Conservation (phyloP, 2,797 vertebrate species). For the Microcaecilia unicolor region DNA sequence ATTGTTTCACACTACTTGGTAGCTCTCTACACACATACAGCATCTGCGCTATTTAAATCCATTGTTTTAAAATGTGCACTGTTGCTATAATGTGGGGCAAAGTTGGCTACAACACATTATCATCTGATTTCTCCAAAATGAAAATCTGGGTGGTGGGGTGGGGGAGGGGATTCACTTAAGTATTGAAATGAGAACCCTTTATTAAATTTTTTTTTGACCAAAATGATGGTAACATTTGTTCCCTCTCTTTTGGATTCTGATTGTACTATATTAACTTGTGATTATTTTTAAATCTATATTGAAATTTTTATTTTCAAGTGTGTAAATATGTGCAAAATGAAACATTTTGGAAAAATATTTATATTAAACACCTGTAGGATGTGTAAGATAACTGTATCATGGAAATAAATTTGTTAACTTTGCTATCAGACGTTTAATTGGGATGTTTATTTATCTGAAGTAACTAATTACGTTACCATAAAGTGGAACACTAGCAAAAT, state of each 20-base stretch:
- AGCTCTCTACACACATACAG: too few species aligned
- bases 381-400: constrained; percentile 27
- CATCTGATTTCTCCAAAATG: too few species aligned
- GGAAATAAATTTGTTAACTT: constrained; percentile 18
- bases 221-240: too few species aligned
- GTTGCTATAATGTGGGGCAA: too few species aligned
- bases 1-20: too few species aligned
- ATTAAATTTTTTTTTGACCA: too few species aligned
- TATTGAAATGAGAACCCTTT: too few species aligned
- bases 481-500: constrained; percentile 4
- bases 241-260: not conserved
- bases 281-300: constrained; percentile 26
- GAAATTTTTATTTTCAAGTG: constrained; percentile 29
- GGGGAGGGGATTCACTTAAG: too few species aligned
- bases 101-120: too few species aligned
- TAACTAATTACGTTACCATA: constrained; percentile 1
- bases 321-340: constrained; percentile 48
- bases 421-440: constrained; percentile 26
- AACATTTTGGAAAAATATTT: constrained; percentile 13
- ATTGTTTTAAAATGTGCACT: too few species aligned
- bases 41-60: too few species aligned
- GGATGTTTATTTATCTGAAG: not conserved
- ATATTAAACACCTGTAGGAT: constrained; percentile 24
- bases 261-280: constrained; percentile 15
- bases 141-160: too few species aligned